Conservation (phyloP, 2,888 invertebrate genomes). For the Trachelus troglodyta region DNA sequence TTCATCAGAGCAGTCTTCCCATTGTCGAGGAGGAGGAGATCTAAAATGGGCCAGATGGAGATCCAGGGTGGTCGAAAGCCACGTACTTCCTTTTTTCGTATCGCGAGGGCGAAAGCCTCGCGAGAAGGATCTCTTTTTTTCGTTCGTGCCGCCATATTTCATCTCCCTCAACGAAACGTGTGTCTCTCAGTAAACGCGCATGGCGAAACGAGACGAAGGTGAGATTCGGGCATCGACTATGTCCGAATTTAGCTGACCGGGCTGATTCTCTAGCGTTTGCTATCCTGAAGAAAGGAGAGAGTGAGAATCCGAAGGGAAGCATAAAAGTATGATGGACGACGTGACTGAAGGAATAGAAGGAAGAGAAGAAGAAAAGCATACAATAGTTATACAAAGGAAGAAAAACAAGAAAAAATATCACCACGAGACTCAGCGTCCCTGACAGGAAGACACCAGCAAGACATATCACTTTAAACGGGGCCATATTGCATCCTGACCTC, state of each 20-base stretch:
- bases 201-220: slow-evolving; percentile 1
- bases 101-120: neutral
- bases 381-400: slow-evolving; percentile 1
- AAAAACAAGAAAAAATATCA: neutral
- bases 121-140: neutral
- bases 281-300: neutral
- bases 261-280: neutral
- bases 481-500: slow-evolving; percentile 30
- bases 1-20: slow-evolving; percentile 71
- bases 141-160: neutral
- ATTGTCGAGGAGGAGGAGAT: slow-evolving; percentile 74
- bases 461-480: slow-evolving; percentile 20
- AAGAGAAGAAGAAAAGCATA: neutral
- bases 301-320: neutral
- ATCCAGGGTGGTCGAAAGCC: slow-evolving; percentile 37
- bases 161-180: neutral
- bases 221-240: neutral
- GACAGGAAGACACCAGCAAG: slow-evolving; percentile 9
- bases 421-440: neutral
- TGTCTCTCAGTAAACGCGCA: neutral
- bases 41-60: slow-evolving; percentile 38
- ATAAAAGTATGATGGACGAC: neutral
- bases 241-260: neutral
- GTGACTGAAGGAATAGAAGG: neutral
- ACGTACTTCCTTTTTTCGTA: slow-evolving; percentile 13